Base-by-base conservation (phyloP, 2,113 vertebrate genomes). In the Crotophaga sulcirostris region DNA sequence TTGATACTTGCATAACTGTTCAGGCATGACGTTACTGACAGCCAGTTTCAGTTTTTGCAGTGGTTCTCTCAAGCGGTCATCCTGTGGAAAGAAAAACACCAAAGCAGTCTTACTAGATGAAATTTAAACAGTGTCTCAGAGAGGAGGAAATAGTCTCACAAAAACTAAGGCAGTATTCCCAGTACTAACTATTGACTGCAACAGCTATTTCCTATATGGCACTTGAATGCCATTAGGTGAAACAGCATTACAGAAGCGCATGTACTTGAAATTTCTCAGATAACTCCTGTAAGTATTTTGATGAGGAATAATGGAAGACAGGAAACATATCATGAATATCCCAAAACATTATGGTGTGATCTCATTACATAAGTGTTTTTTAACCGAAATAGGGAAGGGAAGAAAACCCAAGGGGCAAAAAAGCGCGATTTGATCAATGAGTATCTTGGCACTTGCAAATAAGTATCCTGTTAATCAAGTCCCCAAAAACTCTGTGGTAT, bases 1-100 rank as follows among this genome's bases (percentile, higher is more conserved):
- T 93, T 99, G 99, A 97, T 99, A 99, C 55, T 99, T 99, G 79
- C 98, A 98, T 15, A 99, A 98, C 98, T 99, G 99, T 87, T 99
- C 99, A 13, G 99, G 99, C 99, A 99, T 99, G 91, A 99, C 98
- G 1, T 98, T 99, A 97, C 98, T 99, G 90, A 99, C 99, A 16
- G 99, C 99, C 95, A 99, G 96, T 86, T 99, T 99, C 97, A 99
- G 98, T 96, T 99, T 99, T 77, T 99, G 98, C 94, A 99, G 97
- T 25, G 99, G 99, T 47, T 98, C 98, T 94, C 98, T 98, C 81
- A 99, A 98, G 40, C 99, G 98, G 98, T 99, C 99, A 93, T 99
- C 99, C 99, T 99, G 96, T 34, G 52, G 84, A 24, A 52, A 95
- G 25, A 90, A 14, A 77, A 94, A 34, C 42, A 91, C 10, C 54